Percentiles rank a stretch among this genome's conserved stretches.
These are phyloP conservation scores for Oreotragus oreotragus DNA, from an alignment of 2,113 vertebrate genomes.

Conservation along the genomic window DNA sequence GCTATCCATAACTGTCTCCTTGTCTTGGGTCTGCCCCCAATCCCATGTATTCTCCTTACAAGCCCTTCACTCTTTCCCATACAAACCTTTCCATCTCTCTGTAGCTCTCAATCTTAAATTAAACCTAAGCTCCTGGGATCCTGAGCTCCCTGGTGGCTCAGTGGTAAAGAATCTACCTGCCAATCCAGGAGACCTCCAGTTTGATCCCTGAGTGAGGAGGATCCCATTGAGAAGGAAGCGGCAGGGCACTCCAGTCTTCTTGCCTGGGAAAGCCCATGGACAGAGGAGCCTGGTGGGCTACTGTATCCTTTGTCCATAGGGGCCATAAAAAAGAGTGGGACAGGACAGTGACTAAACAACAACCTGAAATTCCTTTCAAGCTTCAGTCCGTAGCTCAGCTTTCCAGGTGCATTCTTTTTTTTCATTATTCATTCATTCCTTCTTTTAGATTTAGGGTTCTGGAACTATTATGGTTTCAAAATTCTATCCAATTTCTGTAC, in stretches of 20 bases:
- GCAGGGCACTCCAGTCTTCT: not conserved
- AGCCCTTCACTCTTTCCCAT: not conserved
- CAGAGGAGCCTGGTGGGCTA: not conserved
- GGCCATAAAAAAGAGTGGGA: not conserved
- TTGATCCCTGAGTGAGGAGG: not conserved
- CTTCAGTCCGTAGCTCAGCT: not conserved
- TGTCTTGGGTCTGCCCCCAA: not conserved
- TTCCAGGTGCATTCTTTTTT: not conserved
- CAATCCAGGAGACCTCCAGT: not conserved
- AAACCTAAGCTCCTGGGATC: not conserved
- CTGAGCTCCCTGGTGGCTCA: not conserved
- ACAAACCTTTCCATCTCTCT: not conserved
- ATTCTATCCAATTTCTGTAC: not conserved
- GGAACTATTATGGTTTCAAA: not conserved
- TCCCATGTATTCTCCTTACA: not conserved
- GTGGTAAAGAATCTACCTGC: not conserved
- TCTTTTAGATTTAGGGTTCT: not conserved
- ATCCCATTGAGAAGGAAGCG: not conserved
- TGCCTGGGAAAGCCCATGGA: not conserved
- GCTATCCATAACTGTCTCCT: not conserved
- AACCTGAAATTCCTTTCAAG: not conserved
- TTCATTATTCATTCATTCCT: not conserved
- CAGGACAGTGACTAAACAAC: not conserved
- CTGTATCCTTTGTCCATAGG: not conserved
- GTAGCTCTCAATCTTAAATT: not conserved